Conservation (phyloP, 2,113 vertebrate genomes). For the Rissa tridactyla region DNA sequence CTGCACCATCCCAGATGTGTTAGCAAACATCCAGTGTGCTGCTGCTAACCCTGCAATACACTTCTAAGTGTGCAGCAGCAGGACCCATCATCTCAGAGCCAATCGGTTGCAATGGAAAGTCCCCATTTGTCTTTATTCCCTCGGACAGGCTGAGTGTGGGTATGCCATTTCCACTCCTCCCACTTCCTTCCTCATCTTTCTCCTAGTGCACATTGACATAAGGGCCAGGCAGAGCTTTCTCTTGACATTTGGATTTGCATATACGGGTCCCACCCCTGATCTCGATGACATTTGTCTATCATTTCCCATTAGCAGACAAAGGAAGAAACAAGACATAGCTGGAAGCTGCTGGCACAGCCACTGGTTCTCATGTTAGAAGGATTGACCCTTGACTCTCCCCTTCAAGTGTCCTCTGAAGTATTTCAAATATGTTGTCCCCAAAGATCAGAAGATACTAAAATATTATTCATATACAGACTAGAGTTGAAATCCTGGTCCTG, state of each 20-base stretch:
- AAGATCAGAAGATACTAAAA: slow-evolving; percentile 47
- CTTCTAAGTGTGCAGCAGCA: background rate
- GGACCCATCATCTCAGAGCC: background rate
- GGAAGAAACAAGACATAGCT: background rate
- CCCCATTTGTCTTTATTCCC: background rate
- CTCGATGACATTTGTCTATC: background rate
- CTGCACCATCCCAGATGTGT: background rate
- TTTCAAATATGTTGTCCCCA: slow-evolving; percentile 48
- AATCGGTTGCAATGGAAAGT: background rate
- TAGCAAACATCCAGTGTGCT: background rate
- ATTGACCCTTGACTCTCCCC: slow-evolving; percentile 23
- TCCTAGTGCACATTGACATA: background rate
- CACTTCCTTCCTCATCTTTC: background rate
- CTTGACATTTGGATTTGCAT: background rate
- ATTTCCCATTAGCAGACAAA: background rate
- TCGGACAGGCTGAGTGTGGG: fast-evolving
- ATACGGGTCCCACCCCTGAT: background rate
- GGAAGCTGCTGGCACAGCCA: slow-evolving; percentile 14
- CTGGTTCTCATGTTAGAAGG: slow-evolving; percentile 44
- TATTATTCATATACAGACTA: background rate
- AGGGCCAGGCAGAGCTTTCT: background rate
- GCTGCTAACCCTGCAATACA: background rate
- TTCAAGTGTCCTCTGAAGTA: slow-evolving; percentile 14
- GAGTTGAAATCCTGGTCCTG: background rate
- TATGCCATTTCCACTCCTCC: background rate